Evolutionary conservation across 1,140 invertebrate species (phyloP).

Genomic region (Alviniconcha marisindica): DNA sequence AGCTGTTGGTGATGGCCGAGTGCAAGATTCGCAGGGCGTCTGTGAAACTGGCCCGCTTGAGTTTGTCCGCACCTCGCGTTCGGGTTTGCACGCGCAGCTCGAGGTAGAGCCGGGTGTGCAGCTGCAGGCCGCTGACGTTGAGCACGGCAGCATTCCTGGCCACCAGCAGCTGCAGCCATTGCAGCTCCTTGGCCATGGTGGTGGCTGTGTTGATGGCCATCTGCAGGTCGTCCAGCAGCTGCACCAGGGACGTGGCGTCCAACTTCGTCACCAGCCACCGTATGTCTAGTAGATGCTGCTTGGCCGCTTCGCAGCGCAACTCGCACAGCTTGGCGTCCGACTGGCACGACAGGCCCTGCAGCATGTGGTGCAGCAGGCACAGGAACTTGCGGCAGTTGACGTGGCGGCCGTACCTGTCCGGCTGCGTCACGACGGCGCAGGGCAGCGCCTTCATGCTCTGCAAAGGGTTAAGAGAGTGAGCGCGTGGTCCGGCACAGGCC

Average conservation of each 20-base stretch:
- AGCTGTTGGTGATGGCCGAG: background rate
- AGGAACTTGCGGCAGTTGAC: slow-evolving; percentile 84
- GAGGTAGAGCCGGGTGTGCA: background rate
- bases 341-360: slow-evolving; percentile 13
- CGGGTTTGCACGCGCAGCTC: background rate
- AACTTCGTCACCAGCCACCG: slow-evolving; percentile 87
- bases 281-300: slow-evolving; percentile 58
- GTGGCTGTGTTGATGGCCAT: slow-evolving; percentile 57
- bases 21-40: background rate
- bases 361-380: slow-evolving; percentile 44
- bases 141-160: slow-evolving; percentile 24
- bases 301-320: background rate
- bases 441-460: slow-evolving; percentile 43
- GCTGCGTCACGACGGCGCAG: slow-evolving; percentile 62
- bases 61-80: background rate
- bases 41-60: background rate
- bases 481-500: background rate
- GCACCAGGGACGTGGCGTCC: slow-evolving; percentile 81
- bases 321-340: background rate
- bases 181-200: slow-evolving; percentile 80
- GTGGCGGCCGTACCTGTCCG: slow-evolving; percentile 75
- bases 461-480: background rate
- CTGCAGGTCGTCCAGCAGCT: slow-evolving; percentile 82
- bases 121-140: background rate
- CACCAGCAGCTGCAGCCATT: slow-evolving; percentile 61